These are phyloP conservation scores for Notarius quadriscutis DNA, from an alignment of 2,113 vertebrate genomes.

Conservation along the genomic window DNA sequence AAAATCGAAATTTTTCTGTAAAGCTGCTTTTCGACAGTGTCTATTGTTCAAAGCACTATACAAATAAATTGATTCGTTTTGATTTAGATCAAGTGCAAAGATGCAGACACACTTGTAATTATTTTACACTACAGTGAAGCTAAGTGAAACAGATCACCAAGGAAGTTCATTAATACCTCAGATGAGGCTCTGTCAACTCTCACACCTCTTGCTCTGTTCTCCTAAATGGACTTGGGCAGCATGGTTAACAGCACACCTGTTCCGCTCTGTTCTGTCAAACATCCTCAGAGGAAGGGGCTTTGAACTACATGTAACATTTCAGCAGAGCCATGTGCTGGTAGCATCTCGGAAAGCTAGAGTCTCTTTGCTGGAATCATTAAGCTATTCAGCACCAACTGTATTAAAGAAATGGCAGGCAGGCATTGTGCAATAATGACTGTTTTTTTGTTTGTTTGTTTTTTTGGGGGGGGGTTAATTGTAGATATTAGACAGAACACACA, in stretches of 20 bases:
- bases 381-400: not conserved
- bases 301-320: conserved; percentile 28
- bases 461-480: too few relatives aligned
- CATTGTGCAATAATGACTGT: not conserved
- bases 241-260: conserved; percentile 28
- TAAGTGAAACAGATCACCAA: not conserved
- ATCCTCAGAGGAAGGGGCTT: conserved; percentile 17
- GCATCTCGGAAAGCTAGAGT: not conserved
- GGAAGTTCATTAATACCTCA: conserved; percentile 22
- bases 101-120: conserved; percentile 1
- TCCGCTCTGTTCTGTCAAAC: conserved; percentile 14
- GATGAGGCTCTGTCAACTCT: conserved; percentile 11
- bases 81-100: not conserved
- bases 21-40: too few relatives aligned
- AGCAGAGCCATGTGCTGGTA: not conserved
- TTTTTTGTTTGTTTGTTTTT: not conserved
- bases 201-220: conserved; percentile 6
- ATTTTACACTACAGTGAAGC: not conserved
- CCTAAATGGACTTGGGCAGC: conserved; percentile 15
- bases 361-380: not conserved
- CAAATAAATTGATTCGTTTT: too few relatives aligned
- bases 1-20: too few relatives aligned
- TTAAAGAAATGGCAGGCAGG: not conserved
- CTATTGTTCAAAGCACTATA: too few relatives aligned
- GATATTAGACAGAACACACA: not conserved